These are phyloP conservation scores for Rhizoglyphus robini DNA, from an alignment of 1,140 invertebrate genomes.

Conservation along the genomic window DNA sequence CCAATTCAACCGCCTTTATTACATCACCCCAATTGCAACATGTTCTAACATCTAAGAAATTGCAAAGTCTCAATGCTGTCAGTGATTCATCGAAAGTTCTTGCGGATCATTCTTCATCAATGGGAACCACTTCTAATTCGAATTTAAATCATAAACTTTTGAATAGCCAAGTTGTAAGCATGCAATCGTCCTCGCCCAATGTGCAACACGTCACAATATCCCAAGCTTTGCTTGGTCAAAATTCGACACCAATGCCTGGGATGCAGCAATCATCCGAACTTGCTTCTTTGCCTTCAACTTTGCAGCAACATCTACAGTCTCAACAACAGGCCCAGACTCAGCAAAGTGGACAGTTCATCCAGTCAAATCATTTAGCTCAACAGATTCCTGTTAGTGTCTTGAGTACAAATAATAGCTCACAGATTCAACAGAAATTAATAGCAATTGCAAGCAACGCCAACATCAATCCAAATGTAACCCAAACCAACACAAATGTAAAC, in stretches of 20 bases:
- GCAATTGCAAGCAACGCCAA: no score
- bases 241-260: conserved; percentile 16
- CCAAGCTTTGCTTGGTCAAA: neutral
- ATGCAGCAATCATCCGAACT: neutral
- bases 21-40: neutral
- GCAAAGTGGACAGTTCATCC: neutral
- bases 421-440: neutral
- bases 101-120: neutral
- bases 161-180: conserved; percentile 17
- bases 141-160: neutral
- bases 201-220: conserved; percentile 21
- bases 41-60: neutral
- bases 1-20: neutral
- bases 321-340: neutral
- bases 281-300: neutral
- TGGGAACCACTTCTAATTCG: neutral
- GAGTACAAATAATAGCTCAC: neutral
- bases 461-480: neutral
- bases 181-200: conserved; percentile 24
- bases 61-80: neutral
- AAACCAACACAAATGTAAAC: neutral
- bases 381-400: neutral
- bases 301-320: neutral
- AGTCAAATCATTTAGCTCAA: neutral
- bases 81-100: neutral